phyloP scores from a whole-genome alignment of 2,113 vertebrate species.

The Mustelus asterias region DNA sequence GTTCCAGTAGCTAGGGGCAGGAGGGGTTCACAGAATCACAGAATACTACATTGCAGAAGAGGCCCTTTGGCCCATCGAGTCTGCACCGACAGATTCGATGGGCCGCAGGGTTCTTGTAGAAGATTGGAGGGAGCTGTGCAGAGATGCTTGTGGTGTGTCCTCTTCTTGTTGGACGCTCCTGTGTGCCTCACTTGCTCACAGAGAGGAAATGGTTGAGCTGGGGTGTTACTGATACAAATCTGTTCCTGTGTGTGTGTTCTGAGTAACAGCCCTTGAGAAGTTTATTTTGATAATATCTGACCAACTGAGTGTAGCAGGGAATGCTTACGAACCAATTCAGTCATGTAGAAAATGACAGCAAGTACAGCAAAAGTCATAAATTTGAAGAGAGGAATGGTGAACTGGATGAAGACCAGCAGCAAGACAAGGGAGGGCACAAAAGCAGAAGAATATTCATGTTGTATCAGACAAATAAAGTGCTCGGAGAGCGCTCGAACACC shows the following conservation, averaged over 20 bases:
- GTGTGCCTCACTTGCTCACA: neutral
- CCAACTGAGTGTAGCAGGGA: slow-evolving; percentile 4
- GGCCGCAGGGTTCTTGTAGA: neutral
- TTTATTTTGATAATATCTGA: slow-evolving; percentile 33
- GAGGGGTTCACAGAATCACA: too few species aligned
- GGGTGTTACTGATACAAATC: slow-evolving; percentile 19
- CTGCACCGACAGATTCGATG: too few species aligned
- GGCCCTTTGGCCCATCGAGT: too few species aligned
- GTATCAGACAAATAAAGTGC: neutral
- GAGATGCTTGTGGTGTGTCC: neutral
- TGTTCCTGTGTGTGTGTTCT: neutral
- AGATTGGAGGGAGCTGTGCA: neutral
- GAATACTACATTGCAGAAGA: too few species aligned
- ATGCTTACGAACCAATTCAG: neutral
- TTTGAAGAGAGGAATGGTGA: neutral
- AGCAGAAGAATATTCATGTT: neutral
- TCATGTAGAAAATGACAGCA: neutral
- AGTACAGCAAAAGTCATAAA: neutral
- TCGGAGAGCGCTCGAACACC: too few species aligned
- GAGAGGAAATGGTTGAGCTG: neutral
- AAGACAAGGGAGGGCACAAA: neutral
- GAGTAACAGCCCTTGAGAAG: slow-evolving; percentile 10
- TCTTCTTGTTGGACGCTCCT: neutral
- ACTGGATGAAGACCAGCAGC: neutral
- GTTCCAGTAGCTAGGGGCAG: neutral